Conservation (phyloP, 2,888 invertebrate species). For the Didymodactylos carnosus region DNA sequence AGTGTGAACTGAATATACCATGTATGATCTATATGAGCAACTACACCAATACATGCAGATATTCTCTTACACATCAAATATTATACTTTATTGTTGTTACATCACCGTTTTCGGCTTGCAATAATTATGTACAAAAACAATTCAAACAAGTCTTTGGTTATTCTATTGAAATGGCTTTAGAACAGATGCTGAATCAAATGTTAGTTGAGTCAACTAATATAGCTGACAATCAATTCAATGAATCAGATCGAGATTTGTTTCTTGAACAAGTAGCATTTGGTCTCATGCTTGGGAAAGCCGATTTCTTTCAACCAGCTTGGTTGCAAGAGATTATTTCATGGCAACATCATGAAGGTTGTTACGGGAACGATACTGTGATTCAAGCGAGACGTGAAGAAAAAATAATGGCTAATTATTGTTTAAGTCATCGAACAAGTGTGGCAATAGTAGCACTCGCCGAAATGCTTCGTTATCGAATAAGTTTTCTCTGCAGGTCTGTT, state of each 20-base stretch:
- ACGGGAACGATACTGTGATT: not conserved
- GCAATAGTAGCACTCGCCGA: not conserved
- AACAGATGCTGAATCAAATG: not conserved
- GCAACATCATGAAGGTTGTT: not conserved
- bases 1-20: not conserved
- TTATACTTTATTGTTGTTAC: not conserved
- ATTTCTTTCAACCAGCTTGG: not conserved
- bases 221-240: not conserved
- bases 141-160: no score
- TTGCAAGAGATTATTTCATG: not conserved
- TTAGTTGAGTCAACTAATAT: not conserved
- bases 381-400: not conserved
- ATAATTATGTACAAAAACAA: not conserved
- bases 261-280: not conserved
- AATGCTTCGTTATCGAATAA: not conserved
- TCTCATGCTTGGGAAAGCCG: not conserved
- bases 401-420: not conserved
- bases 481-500: no score
- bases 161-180: no score
- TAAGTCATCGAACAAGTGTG: not conserved
- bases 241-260: not conserved
- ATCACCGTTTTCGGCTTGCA: not conserved
- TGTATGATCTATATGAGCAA: not conserved
- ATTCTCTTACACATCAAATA: not conserved
- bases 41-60: not conserved